phyloP scores from a whole-genome alignment of 2,797 vertebrate species.

The Psittacula echo region DNA sequence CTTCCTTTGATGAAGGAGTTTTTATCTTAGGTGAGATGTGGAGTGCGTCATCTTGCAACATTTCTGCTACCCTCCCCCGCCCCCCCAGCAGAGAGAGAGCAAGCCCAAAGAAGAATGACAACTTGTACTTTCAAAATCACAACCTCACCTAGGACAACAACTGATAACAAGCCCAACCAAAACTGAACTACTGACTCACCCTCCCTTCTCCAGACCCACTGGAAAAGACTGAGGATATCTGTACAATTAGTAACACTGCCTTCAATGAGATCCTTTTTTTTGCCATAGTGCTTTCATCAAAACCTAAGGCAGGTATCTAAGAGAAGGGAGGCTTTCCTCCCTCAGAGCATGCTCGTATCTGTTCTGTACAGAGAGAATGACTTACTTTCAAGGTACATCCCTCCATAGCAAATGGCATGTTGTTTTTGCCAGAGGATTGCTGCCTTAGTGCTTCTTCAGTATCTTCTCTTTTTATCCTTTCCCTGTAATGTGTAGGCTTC shows the following conservation, averaged over 20 bases:
- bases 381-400: neutral
- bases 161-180: slow-evolving; percentile 64
- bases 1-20: slow-evolving; percentile 42
- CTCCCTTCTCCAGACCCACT: neutral
- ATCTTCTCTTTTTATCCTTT: neutral
- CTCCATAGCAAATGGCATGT: neutral
- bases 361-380: neutral
- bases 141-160: slow-evolving; percentile 42
- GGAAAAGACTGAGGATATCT: neutral
- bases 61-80: neutral
- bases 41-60: slow-evolving; percentile 49
- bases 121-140: slow-evolving; percentile 58
- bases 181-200: slow-evolving; percentile 46
- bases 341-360: neutral
- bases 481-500: neutral
- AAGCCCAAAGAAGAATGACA: slow-evolving; percentile 16
- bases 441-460: neutral
- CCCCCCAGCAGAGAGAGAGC: neutral
- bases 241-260: neutral
- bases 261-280: neutral
- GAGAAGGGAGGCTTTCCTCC: neutral
- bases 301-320: neutral
- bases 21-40: slow-evolving; percentile 39
- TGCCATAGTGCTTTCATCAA: neutral
- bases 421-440: neutral